Evolutionary conservation across 2,113 vertebrate genomes (phyloP).

Genomic region (Leucosticte australis): DNA sequence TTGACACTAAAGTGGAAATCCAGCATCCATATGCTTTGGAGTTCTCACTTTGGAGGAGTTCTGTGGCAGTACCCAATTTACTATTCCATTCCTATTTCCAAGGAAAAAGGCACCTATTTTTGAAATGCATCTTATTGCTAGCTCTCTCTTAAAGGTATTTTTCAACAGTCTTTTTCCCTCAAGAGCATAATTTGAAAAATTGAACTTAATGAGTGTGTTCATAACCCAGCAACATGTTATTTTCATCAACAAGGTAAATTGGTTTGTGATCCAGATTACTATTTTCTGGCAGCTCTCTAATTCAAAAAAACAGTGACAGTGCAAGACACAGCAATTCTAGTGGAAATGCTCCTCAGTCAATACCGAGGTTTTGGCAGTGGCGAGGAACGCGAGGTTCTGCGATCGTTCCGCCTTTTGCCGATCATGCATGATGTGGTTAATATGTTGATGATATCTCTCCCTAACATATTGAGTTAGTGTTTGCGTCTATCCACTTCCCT

Average conservation of each 20-base stretch:
- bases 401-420: background rate
- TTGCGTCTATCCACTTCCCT: constrained; percentile 64
- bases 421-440: constrained; percentile 25
- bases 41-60: background rate
- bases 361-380: background rate
- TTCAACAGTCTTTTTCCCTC: background rate
- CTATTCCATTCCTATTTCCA: background rate
- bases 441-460: constrained; percentile 36
- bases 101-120: background rate
- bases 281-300: background rate
- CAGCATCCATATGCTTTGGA: background rate
- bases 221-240: background rate
- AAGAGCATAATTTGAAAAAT: background rate
- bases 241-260: background rate
- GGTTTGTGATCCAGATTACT: background rate
- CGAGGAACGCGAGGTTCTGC: background rate
- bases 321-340: background rate
- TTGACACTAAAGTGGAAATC: background rate
- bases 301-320: background rate
- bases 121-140: background rate
- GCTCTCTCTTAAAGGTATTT: background rate
- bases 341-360: constrained; percentile 8
- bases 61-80: background rate
- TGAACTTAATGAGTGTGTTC: background rate
- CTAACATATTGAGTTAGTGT: constrained; percentile 38